Evolutionary conservation across 2,113 vertebrate species (phyloP).

Genomic region (Lichenostomus cassidix): DNA sequence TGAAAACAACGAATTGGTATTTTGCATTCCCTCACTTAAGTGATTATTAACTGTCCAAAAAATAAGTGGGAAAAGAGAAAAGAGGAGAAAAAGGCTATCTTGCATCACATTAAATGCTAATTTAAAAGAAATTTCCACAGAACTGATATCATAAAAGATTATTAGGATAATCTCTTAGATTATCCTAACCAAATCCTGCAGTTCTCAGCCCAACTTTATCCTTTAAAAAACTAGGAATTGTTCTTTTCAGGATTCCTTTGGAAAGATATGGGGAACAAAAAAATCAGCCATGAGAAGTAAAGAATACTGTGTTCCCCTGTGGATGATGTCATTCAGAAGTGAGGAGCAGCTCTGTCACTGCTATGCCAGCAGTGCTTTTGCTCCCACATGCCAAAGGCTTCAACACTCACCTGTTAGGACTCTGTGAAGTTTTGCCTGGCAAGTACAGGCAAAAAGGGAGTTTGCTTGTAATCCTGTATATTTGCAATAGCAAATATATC

Average conservation of each 20-base stretch:
- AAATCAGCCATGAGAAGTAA: background rate
- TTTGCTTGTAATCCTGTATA: background rate
- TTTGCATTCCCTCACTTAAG: constrained; percentile 4
- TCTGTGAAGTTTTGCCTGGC: background rate
- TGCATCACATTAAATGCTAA: background rate
- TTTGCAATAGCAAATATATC: background rate
- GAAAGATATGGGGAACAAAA: background rate
- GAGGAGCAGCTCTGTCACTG: background rate
- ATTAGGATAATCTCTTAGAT: background rate
- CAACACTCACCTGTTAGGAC: accelerated
- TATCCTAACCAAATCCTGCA: background rate
- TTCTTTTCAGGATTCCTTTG: background rate
- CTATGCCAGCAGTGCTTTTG: background rate
- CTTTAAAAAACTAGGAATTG: background rate
- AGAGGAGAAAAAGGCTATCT: background rate
- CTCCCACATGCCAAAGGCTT: background rate
- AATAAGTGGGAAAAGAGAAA: background rate
- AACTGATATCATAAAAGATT: background rate
- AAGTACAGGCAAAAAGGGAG: background rate
- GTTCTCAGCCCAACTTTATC: background rate
- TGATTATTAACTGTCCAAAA: constrained; percentile 11
- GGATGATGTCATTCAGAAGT: background rate
- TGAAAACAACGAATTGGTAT: background rate
- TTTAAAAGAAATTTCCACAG: background rate
- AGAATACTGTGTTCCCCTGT: background rate